Evolutionary conservation across 2,888 invertebrate species (phyloP).

Genomic region (Lymantria monacha): DNA sequence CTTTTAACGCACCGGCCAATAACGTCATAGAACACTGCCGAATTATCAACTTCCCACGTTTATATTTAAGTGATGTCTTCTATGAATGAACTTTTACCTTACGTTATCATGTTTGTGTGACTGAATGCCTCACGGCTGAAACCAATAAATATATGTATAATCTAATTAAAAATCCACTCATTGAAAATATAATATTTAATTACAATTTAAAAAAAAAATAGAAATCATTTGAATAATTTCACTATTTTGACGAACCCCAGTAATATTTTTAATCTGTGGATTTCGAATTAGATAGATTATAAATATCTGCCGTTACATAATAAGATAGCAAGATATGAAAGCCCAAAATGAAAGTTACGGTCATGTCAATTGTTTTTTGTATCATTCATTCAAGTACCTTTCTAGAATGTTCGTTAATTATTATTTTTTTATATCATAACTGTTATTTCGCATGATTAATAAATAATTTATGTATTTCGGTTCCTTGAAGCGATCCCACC

Average conservation of each 20-base stretch:
- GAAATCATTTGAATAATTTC: neutral
- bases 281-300: neutral
- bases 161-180: neutral
- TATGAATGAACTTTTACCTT: slow-evolving; percentile 21
- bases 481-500: slow-evolving; percentile 73
- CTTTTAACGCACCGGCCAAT: slow-evolving; percentile 53
- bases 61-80: slow-evolving; percentile 20
- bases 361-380: slow-evolving; percentile 57
- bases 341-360: slow-evolving; percentile 41
- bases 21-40: slow-evolving; percentile 44
- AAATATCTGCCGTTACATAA: neutral
- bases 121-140: slow-evolving; percentile 18
- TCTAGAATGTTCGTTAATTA: slow-evolving; percentile 18
- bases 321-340: neutral
- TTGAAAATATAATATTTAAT: neutral
- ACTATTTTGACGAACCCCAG: neutral
- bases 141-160: slow-evolving; percentile 1
- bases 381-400: slow-evolving; percentile 24
- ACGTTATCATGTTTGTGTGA: slow-evolving; percentile 14
- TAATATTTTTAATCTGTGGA: neutral
- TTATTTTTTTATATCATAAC: slow-evolving; percentile 19
- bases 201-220: neutral
- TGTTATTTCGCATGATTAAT: slow-evolving; percentile 21
- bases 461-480: slow-evolving; percentile 42
- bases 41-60: slow-evolving; percentile 30